Evolutionary conservation across 2,888 invertebrate species (phyloP), one percentile per base, ranked within the genome.

Genomic region (Apoda limacodes): DNA sequence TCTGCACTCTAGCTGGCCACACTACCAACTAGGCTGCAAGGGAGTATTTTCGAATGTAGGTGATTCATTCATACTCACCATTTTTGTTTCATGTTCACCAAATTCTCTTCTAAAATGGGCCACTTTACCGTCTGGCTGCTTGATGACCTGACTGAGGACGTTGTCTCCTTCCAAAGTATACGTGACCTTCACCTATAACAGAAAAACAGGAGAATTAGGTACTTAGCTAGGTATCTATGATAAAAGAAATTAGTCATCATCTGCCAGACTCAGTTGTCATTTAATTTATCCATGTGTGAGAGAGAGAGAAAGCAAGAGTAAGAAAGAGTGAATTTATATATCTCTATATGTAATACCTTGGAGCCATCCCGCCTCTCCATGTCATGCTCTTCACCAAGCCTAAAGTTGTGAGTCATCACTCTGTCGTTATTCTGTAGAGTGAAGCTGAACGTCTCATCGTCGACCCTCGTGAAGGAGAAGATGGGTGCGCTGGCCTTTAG

Each of bases 81-180:
- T 64, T 52, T 55, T 61, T 1, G 63, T 52, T 19, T 60, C 56
- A 2, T 49, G 57, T 0, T 61, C 64, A 3, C 48, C 45, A 22
- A 74, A 75, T 32, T 64, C 68, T 25, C 68, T 51, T 20, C 48
- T 57, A 35, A 75, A 71, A 37, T 58, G 42, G 0, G 60, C 48
- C 0, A 50, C 39, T 35, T 51, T 61, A 9, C 72, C 74, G 7
- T 63, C 60, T 0, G 51, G 48, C 21, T 56, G 52, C 29, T 44
- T 55, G 13, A 71, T 55, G 1, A 50, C 44, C 47, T 75, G 72
- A 31, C 59, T 61, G 10, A 75, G 35, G 4, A 66, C 47, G 21
- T 65, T 60, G 1, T 75, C 68, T 5, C 50, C 47, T 47, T 68
- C 65, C 29, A 69, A 24, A n/a, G 50, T 50, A 41, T 59, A 71